Evolutionary conservation across 1,140 invertebrate genomes (phyloP), one percentile per base, ranked within the genome.

Genomic region (Meloidogyne chitwoodi): DNA sequence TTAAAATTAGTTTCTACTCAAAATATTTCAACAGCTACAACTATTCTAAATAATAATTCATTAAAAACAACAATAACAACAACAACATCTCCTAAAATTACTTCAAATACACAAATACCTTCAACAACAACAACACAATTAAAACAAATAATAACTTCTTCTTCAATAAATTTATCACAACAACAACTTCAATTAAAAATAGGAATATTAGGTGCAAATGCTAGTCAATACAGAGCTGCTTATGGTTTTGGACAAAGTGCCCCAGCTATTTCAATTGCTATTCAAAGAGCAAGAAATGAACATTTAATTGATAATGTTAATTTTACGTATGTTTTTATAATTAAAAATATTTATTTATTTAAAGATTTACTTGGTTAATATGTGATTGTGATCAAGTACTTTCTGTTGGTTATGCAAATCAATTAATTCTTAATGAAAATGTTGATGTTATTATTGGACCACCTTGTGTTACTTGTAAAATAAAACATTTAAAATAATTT

Each of bases 231-330:
- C 26, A 66, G 81, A 31, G n/a, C 38, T 26, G 44, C 71, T 38
- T 77, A 80, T 44, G 80, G 80, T 16, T 81, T 81, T 41, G 80
- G 80, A n/a, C 80, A 81, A 62, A 62, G 41, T 16, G 76, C 63
- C 1, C 77, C 77, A 14, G 76, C 77, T n/a, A 77, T 78, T 10
- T 26, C 64, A 6, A 14, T 78, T n/a, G 77, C 77, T 16, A 24
- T 77, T 19, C 24, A 77, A 27, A 24, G 65, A 3, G 56, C 73
- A 10, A 24, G 26, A 56, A n/a, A 24, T 10, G 41, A 66, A 24
- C 38, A 34, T 38, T 26, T 78, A 64, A 73, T 72, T 24, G n/a
- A 75, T 19, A 80, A 80, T 62, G 77, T 78, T 29, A 78, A 78
- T 67, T 64, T 79, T 26, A 66, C 76, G 65, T 66, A 66, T 22